phyloP scores from a whole-genome alignment of 1,140 invertebrate genomes.

The Meloidogyne exigua region DNA sequence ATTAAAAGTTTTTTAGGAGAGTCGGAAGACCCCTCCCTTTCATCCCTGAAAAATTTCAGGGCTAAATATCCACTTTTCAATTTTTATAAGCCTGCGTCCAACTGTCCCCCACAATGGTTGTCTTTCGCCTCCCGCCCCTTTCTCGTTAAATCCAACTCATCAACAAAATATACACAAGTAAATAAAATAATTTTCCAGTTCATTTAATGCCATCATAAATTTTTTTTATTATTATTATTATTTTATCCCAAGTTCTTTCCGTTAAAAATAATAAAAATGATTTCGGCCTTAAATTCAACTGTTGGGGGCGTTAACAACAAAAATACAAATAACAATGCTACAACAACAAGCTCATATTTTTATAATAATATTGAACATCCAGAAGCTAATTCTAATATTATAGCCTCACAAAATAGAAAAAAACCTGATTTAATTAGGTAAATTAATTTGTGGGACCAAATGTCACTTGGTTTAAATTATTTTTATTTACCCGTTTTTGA shows the following conservation, averaged over 20 bases:
- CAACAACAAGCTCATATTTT: not conserved
- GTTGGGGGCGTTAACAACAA: not conserved
- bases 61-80: too few species aligned
- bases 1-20: too few species aligned
- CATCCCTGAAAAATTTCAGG: too few species aligned
- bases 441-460: not conserved
- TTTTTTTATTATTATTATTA: too few species aligned
- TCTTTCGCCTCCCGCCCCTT: not conserved
- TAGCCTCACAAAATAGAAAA: not conserved
- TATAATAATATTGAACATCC: not conserved
- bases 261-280: not conserved
- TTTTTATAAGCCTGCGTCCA: too few species aligned
- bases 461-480: too few species aligned
- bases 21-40: too few species aligned
- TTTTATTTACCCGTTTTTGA: too few species aligned
- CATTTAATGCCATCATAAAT: slow-evolving; percentile 2
- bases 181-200: slow-evolving; percentile 5
- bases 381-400: not conserved
- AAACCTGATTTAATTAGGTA: slow-evolving; percentile 4
- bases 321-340: not conserved
- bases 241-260: not conserved
- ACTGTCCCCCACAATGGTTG: too few species aligned
- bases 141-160: not conserved
- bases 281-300: not conserved
- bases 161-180: not conserved